Evolutionary conservation across 2,888 invertebrate genomes (phyloP), one percentile per base, ranked within the genome.

Genomic region (Andrena praecox): DNA sequence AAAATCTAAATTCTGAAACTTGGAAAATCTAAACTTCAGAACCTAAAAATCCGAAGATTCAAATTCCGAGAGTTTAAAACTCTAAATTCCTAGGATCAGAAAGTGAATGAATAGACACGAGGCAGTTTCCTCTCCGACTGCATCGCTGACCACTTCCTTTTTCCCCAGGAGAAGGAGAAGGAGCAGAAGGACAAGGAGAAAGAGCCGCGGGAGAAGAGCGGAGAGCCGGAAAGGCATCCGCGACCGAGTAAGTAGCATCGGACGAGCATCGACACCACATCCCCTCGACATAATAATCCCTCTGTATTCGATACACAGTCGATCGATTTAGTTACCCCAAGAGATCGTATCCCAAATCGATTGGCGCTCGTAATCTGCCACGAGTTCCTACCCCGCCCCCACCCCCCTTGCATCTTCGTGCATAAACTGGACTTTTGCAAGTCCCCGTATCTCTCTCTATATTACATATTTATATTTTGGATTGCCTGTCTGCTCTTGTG

Each of bases 181-280:
- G 93, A 93, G 74, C 86, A 84, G 50, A 93, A 92, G 83, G 92
- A 93, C 73, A 93, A 93, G 82, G 92, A 92, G 59, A 91, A 91
- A 77, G 93, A 93, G 66, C 85, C 86, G 67, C 90, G 89, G 82
- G 93, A 94, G 67, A 92, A 90, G 85, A 92, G 91, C 86, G 87
- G 89, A 60, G 93, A 93, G 89, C 92, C 90, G 35, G 93, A 93
- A 88, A 93, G 93, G 90, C 93, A 93, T 90, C 93, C 93, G 86
- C 92, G 93, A 91, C 93, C 94, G 92, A 93, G 93, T 94, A 91
- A 94, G 94, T 94, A 91, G 84, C 48, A 60, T 35, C 77, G 60
- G 84, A 67, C 78, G 76, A 79, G 72, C 64, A 50, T 74, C 68
- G 69, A 59, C 56, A 62, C 27, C 35, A 35, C 27, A 35, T 29